These are phyloP conservation scores for Syngnathus acus DNA, from an alignment of 2,797 vertebrate species.

Conservation along the genomic window DNA sequence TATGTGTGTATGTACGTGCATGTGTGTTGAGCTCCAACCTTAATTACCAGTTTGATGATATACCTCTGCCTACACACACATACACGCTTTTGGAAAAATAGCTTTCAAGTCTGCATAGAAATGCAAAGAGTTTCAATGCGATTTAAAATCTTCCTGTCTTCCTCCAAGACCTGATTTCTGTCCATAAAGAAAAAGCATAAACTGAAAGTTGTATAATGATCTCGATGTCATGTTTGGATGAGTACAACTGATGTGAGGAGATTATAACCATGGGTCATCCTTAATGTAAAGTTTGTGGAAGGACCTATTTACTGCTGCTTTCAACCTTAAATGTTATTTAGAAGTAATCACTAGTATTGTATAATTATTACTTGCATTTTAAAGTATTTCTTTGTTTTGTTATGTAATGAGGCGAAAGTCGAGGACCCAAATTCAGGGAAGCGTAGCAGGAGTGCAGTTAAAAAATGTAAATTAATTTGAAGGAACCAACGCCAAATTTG, in stretches of 20 bases:
- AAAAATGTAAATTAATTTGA: too few species aligned
- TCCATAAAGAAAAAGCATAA: conserved; percentile 75
- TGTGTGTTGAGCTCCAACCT: conserved; percentile 32
- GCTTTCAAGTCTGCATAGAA: not conserved
- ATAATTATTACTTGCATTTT: not conserved
- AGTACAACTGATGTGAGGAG: too few species aligned
- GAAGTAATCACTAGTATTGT: not conserved
- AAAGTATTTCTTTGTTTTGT: too few species aligned
- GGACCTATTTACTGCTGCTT: too few species aligned
- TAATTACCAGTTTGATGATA: conserved; percentile 68
- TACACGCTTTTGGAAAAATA: conserved; percentile 6
- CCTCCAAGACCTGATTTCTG: conserved; percentile 64
- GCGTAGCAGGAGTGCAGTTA: too few species aligned
- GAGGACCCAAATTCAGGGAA: too few species aligned
- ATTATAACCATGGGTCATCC: too few species aligned
- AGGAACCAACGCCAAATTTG: too few species aligned
- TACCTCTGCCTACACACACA: conserved; percentile 30
- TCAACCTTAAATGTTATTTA: not conserved
- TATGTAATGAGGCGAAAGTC: too few species aligned
- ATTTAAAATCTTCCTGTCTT: conserved; percentile 47
- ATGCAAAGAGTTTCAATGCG: conserved; percentile 59
- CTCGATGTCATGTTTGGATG: too few species aligned
- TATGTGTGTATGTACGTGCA: conserved; percentile 7
- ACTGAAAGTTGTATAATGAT: conserved; percentile 74
- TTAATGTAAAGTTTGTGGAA: too few species aligned